Evolutionary conservation across 2,888 invertebrate species (phyloP), one percentile per base, ranked within the genome.

Genomic region (Cheilosia soror): DNA sequence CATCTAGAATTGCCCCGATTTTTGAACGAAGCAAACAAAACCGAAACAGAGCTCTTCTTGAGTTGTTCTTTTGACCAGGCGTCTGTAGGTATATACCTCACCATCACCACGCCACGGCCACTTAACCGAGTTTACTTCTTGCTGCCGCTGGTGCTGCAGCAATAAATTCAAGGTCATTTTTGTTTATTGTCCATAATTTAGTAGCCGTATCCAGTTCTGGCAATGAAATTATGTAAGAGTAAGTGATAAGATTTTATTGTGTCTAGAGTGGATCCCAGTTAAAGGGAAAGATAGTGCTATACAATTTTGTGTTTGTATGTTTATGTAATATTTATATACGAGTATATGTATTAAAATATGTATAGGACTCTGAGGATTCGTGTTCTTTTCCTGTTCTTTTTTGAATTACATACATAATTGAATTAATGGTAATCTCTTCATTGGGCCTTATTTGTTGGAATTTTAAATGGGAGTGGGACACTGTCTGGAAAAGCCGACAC

Each of bases 141-240:
- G 65, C 37, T 53, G 68, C 47, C 40, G 57, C 60, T n/a, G 2
- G 20, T 20, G 20, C 20, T 1, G 20, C 20, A 20, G 47, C 57
- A 71, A 55, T 53, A 60, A 53, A 79, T 84, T 84, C 84, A 84
- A 84, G 84, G 84, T 84, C 84, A 84, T 75, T 84, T 84, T 76
- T 84, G 84, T 84, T 84, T 84, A 80, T 84, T 65, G 65, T 75
- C 47, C 71, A 55, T 75, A 69, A 75, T 55, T 65, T 75, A 63
- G 58, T 55, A 6, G 29, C 13, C 27, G 63, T 66, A 76, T 76
- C 53, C 75, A 75, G 71, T 84, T 75, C 69, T 75, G 53, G 53
- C 65, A 79, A 62, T 60, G 47, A 15, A 76, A 66, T 66, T 75
- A 37, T 37, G 37, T 75, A 80, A 84, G 69, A 11, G 37, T 75